Conservation (phyloP, 2,888 invertebrate species). For the Lysandra bellargus region DNA sequence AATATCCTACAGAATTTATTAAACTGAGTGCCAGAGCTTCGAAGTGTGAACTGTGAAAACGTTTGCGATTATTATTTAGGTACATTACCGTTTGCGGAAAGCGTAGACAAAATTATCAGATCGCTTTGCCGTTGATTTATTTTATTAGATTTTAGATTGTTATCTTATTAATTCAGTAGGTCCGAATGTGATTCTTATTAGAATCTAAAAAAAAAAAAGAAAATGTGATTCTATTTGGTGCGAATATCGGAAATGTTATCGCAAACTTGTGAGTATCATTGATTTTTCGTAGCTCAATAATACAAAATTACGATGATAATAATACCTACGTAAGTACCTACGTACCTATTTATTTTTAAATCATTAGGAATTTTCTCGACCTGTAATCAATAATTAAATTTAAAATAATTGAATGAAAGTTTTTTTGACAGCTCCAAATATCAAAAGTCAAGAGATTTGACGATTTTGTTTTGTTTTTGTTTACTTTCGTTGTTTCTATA, state of each 20-base stretch:
- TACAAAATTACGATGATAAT: background rate
- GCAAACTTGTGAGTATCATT: conserved; percentile 23
- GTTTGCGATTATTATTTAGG: background rate
- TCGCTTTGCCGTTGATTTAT: background rate
- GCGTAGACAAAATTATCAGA: background rate
- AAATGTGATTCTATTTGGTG: background rate
- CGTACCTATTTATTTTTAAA: too few relatives aligned
- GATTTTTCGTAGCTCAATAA: conserved; percentile 11
- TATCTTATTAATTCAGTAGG: background rate
- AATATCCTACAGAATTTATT: conserved; percentile 40
- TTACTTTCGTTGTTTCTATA: too few relatives aligned
- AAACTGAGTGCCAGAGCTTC: conserved; percentile 17
- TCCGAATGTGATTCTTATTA: background rate
- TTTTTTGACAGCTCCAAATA: too few relatives aligned
- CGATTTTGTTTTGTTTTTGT: too few relatives aligned
- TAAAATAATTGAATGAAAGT: too few relatives aligned
- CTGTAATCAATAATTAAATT: too few relatives aligned
- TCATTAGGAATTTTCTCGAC: too few relatives aligned
- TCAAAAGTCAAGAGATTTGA: too few relatives aligned
- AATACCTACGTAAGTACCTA: too few relatives aligned
- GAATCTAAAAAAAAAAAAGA: background rate
- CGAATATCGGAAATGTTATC: background rate
- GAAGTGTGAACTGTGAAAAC: background rate
- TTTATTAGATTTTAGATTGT: background rate
- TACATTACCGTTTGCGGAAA: background rate